Base-by-base conservation (phyloP, 2,113 vertebrate species). In the Apodemus sylvaticus region DNA sequence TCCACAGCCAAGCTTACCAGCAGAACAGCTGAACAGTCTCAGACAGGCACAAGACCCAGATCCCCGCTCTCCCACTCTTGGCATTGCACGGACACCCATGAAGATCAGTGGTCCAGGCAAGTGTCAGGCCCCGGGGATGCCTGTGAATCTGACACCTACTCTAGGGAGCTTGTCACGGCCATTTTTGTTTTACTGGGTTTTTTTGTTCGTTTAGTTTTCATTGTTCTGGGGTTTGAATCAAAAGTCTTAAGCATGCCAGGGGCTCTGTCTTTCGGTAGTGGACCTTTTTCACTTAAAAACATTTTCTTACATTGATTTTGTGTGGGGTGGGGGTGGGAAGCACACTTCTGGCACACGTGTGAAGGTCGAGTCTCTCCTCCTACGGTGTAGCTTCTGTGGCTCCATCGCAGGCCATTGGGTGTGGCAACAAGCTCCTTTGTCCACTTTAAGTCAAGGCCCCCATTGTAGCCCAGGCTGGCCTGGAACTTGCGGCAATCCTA, bases 41-140 rank as follows among this genome's bases (percentile, higher is more conserved):
- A 88, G 7, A 13, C 76, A 91, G 1, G 36, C 86, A n/a, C 96
- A 95, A 62, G 97, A 96, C 3, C 55, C 91, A 11, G 99, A 99
- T 97, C 99, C 99, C 0, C 99, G 99, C 0, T 99, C 99, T 1
- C 99, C 99, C 10, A 98, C 99, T 0, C 94, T 98, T 29, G 99
- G 99, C 1, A 98, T 99, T 45, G 95, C 91, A 10, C 99, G 99
- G 78, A 99, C 99, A 1, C 99, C 99, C 16, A 97, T 99, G 98
- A 99, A 99, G 92, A 98, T 98, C 9, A 94, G 89, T n/a, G 96
- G 98, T 76, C 97, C 94, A 77, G 99, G 99, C 99, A 93, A 98
- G 89, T 94, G 79, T 86, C 22, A 36, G 86, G 13, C 29, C 19
- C 19, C 22, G 66, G 74, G 24, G 36, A 36, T 45, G n/a, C 20